Evolutionary conservation across 2,113 vertebrate species (phyloP), one percentile per base, ranked within the genome.

Genomic region (Forbesichthys papilliferus): DNA sequence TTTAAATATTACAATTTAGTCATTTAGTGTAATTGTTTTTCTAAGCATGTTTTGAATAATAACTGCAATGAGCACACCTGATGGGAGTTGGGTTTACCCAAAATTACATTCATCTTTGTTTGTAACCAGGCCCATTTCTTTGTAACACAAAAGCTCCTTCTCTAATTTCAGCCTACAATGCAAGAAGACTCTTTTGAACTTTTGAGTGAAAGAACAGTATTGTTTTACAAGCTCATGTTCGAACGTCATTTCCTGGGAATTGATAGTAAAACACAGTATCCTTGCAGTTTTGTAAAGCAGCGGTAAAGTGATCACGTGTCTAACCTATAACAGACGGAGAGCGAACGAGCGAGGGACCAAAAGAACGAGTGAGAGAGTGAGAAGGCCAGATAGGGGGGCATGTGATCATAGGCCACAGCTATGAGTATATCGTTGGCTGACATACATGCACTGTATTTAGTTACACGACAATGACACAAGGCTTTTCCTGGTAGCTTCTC

Each of bases 241-340:
- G 79, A 77, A 77, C 66, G 58, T 74, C 71, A 74, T 69, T 72
- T 66, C 48, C 46, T 34, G 36, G 36, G 33, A 71, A 64, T 42
- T 4, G 10, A 59, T 59, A 66, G 77, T 82, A 81, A 34, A 87
- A 84, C 76, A 79, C 80, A 66, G 76, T 68, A n/a, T 58, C 66
- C 20, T 52, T 66, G 27, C 67, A 52, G 57, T 67, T 58, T 34
- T 58, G 56, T 27, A 58, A 27, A 6, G 36, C 36, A 42, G 36
- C 36, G 36, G 36, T 42, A 42, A 42, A 42, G 4, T 8, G 36
- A 42, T 42, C 36, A 42, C 36, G 36, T 42, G 5, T 42, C 36
- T 42, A 42, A 42, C 1, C 5, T 42, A 42, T 7, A 42, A 8
- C 36, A 42, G 36, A 42, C 1, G 36, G 49, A 53, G 5, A 53